phyloP scores from a whole-genome alignment of 2,888 invertebrate species.

The Protophormia terraenovae region DNA sequence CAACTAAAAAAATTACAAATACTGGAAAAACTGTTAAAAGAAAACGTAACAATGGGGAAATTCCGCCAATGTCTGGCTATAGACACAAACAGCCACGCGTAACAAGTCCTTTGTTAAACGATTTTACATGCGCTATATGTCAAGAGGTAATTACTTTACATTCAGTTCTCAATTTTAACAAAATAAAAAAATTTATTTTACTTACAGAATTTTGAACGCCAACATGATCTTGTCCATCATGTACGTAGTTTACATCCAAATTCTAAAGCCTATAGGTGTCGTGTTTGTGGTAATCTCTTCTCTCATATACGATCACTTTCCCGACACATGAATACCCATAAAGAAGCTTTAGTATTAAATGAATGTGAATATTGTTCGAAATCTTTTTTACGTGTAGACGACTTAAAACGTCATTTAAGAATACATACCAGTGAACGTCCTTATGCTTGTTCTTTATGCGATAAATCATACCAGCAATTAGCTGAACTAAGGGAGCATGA shows the following conservation, averaged over 20 bases:
- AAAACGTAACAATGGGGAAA: neutral
- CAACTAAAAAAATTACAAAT: neutral
- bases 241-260: slow-evolving; percentile 64
- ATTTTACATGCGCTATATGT: slow-evolving; percentile 57
- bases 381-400: slow-evolving; percentile 60
- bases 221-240: slow-evolving; percentile 61
- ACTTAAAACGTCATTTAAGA: slow-evolving; percentile 65
- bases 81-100: slow-evolving; percentile 58
- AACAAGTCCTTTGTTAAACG: slow-evolving; percentile 55
- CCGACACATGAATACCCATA: slow-evolving; percentile 68
- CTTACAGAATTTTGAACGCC: slow-evolving; percentile 59
- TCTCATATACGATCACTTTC: slow-evolving; percentile 68
- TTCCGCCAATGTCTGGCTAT: neutral
- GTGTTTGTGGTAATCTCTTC: slow-evolving; percentile 56
- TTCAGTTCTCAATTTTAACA: neutral
- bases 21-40: neutral
- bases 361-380: slow-evolving; percentile 59
- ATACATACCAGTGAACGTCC: slow-evolving; percentile 68
- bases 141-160: slow-evolving; percentile 47
- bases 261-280: slow-evolving; percentile 67
- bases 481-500: slow-evolving; percentile 59
- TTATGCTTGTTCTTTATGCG: slow-evolving; percentile 56
- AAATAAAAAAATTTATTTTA: neutral
- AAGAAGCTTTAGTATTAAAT: slow-evolving; percentile 24
- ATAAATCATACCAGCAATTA: slow-evolving; percentile 61